Conservation (phyloP, 2,797 vertebrate genomes). For the Acrocephalus scirpaceus region DNA sequence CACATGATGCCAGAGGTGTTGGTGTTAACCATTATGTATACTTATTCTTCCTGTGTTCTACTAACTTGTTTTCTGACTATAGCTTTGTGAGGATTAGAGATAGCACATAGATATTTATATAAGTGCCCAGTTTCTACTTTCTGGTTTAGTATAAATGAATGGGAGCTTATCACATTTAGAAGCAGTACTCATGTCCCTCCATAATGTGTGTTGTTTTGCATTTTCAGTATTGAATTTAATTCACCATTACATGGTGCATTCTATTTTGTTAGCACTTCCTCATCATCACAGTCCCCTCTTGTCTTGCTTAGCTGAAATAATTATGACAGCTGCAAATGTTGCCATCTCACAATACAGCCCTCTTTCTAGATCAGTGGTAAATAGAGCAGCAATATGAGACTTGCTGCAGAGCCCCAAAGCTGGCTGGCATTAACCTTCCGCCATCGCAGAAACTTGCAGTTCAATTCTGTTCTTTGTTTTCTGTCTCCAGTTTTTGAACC, state of each 20-base stretch:
- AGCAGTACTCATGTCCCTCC: not conserved
- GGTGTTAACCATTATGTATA: not conserved
- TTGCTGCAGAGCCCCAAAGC: not conserved
- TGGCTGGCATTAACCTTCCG: not conserved
- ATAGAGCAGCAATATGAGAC: not conserved
- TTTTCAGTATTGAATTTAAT: not conserved
- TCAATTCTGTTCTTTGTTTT: constrained; percentile 43
- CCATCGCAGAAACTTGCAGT: not conserved
- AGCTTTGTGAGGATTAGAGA: not conserved
- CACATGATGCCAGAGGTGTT: not conserved
- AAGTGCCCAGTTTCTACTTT: not conserved
- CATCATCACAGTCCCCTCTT: not conserved
- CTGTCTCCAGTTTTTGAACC: not conserved
- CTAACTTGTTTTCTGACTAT: not conserved
- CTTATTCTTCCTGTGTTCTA: not conserved
- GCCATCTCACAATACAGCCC: not conserved
- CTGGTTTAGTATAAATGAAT: not conserved
- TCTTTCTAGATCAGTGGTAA: not conserved
- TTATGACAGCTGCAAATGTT: constrained; percentile 24
- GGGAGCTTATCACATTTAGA: not conserved
- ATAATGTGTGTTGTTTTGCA: not conserved
- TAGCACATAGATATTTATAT: not conserved
- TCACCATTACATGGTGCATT: not conserved
- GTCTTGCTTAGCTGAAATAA: constrained; percentile 3
- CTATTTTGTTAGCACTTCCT: not conserved